phyloP scores from a whole-genome alignment of 2,113 vertebrate genomes.

The Coturnix japonica region DNA sequence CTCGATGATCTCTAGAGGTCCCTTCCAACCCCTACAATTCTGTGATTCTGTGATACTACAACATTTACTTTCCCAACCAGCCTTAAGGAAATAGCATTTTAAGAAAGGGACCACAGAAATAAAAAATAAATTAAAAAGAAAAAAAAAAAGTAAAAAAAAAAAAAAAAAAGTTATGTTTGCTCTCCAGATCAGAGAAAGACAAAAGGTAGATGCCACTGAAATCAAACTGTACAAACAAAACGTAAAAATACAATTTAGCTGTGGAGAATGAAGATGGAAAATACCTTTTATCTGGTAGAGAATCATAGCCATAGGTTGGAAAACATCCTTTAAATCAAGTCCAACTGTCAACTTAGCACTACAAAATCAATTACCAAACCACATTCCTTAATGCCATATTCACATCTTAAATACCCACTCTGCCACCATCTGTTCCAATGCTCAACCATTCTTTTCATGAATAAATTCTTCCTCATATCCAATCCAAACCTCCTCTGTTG shows the following conservation, averaged over 20 bases:
- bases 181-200: background rate
- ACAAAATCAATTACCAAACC: background rate
- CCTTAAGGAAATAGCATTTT: background rate
- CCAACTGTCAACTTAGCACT: background rate
- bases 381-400: background rate
- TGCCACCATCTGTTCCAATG: background rate
- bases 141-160: too few relatives aligned
- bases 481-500: background rate
- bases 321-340: background rate
- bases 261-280: background rate
- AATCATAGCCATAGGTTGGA: background rate
- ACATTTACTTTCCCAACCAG: background rate
- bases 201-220: background rate
- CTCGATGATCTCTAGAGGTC: too few relatives aligned
- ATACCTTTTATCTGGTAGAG: rapidly evolving
- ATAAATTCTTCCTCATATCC: background rate
- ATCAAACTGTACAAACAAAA: background rate
- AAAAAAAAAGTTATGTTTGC: background rate
- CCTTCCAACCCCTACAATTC: too few relatives aligned
- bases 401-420: background rate
- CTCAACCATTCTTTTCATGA: background rate
- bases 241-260: background rate
- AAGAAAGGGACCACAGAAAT: background rate
- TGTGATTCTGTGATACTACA: too few relatives aligned
- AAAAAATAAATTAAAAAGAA: too few relatives aligned